Evolutionary conservation across 2,797 vertebrate genomes (phyloP), one percentile per base, ranked within the genome.

Genomic region (Channa striata): DNA sequence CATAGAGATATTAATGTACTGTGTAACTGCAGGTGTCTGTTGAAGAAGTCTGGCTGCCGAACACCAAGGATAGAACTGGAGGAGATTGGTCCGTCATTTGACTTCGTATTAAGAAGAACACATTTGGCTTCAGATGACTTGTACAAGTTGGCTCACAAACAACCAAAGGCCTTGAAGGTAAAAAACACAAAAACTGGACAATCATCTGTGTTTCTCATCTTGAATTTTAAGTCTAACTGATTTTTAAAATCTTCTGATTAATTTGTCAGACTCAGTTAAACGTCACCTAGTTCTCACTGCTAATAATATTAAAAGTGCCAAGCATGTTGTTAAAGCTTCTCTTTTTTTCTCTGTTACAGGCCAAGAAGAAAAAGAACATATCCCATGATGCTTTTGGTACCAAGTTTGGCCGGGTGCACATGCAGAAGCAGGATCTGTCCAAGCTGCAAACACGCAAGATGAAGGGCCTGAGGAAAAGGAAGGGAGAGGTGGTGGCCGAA

Each of bases 361-460:
- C 94, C 47, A 97, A 96, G 93, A 98, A 97, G 91, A 99, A 97
- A 92, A 99, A 99, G 93, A 99, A 99, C 78, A 91, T 98, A 63
- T 99, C 97, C 76, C 96, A 95, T 0, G 94, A 99, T 80, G 90
- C 81, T 33, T 97, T 99, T 47, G 98, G 98, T 33, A 97, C 96
- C 61, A 97, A 93, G 80, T 96, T 96, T 0, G 97, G 97, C 51
- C 95, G 94, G 11, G 94, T 99, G 66, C 98, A 99, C 86, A 99
- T 99, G 97, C 96, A 99, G 92, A 98, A 96, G 74, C 98, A 99
- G 88, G 95, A 99, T 77, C 93, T 99, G 43, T 81, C 92, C 82
- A 99, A 98, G 88, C 87, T 99, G 17, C 96, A 95, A 40, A 99
- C 97, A 0, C 93, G 97, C 1, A 99, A 99, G 91, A 94, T 99